Percentiles rank a stretch among this genome's conserved stretches.
Conservation (phyloP, 2,888 invertebrate species). For the Tupiocoris notatus region DNA sequence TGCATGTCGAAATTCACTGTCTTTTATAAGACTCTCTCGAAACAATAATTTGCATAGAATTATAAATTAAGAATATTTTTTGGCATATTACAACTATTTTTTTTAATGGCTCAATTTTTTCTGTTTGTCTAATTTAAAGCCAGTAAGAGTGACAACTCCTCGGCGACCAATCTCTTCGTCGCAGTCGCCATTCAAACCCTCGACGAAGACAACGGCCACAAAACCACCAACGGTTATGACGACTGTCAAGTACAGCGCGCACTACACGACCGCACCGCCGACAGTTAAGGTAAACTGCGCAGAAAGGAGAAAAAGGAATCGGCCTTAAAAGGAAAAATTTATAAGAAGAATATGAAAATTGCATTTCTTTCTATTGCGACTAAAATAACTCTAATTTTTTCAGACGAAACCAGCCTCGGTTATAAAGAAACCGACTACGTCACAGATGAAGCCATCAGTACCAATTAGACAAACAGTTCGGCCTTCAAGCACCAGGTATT, state of each 20-base stretch:
- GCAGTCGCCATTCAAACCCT: background rate
- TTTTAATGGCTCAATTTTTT: too few species aligned
- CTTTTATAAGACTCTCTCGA: too few species aligned
- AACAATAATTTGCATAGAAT: too few species aligned
- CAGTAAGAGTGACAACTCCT: conserved; percentile 7
- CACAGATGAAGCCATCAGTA: background rate
- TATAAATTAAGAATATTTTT: too few species aligned
- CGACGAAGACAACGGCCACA: background rate
- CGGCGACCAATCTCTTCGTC: conserved; percentile 3
- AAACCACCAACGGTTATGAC: background rate
- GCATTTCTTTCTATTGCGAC: background rate
- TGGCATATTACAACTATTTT: too few species aligned
- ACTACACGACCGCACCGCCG: conserved; percentile 36
- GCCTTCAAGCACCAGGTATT: background rate
- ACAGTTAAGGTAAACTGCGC: conserved; percentile 16
- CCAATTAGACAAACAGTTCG: background rate
- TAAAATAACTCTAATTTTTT: background rate
- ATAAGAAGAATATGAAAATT: background rate
- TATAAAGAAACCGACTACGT: conserved; percentile 13
- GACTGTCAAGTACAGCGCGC: conserved; percentile 40
- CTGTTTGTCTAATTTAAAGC: conserved; percentile 6
- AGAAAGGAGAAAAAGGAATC: too few species aligned
- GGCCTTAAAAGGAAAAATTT: too few species aligned
- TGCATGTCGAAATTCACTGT: too few species aligned
- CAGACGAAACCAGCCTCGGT: conserved; percentile 18